Conservation (phyloP, 2,888 invertebrate genomes). For the Sthenelais limicola region DNA sequence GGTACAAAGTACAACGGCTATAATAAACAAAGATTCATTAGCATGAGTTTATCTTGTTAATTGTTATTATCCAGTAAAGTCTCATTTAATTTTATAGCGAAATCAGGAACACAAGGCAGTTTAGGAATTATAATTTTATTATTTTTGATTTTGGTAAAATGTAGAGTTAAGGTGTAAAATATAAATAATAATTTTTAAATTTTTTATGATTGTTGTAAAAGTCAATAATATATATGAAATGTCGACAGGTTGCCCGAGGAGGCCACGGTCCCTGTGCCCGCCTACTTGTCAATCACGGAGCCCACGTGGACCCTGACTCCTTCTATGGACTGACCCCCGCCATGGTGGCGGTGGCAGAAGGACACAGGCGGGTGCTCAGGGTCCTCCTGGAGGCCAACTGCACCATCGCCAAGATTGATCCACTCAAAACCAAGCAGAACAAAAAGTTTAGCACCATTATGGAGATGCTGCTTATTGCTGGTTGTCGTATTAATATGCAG, state of each 20-base stretch:
- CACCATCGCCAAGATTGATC: constrained; percentile 50
- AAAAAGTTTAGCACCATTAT: constrained; percentile 43
- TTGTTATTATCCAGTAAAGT: no score
- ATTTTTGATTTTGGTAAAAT: no score
- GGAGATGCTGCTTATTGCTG: constrained; percentile 44
- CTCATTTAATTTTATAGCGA: no score
- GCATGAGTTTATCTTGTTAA: no score
- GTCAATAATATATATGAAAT: no score
- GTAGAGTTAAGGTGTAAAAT: no score
- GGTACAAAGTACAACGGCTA: no score
- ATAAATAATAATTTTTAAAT: no score
- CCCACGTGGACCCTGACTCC: constrained; percentile 41
- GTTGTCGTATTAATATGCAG: constrained; percentile 37
- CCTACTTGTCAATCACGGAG: constrained; percentile 41
- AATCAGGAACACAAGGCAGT: no score
- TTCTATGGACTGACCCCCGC: constrained; percentile 47
- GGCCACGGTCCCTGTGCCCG: constrained; percentile 43
- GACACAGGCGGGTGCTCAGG: constrained; percentile 36
- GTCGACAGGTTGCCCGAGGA: constrained; percentile 42
- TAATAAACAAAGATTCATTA: no score
- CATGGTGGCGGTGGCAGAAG: constrained; percentile 43
- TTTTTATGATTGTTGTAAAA: no score
- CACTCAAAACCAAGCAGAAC: constrained; percentile 36
- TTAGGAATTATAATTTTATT: no score
- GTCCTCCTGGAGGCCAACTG: constrained; percentile 52